phyloP scores from a whole-genome alignment of 2,797 vertebrate genomes.

The Malacoctenus gilli region DNA sequence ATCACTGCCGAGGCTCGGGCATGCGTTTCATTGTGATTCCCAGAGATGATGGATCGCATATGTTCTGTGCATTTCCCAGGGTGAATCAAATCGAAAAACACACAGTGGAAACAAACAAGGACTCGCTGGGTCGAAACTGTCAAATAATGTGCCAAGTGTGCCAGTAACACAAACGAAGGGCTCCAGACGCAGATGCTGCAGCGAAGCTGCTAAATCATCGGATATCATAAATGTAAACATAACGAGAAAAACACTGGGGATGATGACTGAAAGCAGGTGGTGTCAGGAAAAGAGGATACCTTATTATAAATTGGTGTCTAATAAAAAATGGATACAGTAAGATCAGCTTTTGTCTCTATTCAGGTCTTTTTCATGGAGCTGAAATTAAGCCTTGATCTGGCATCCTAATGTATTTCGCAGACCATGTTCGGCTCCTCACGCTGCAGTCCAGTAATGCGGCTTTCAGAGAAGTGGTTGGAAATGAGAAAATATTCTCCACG shows the following conservation, averaged over 20 bases:
- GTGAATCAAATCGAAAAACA: constrained; percentile 55
- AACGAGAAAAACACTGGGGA: constrained; percentile 51
- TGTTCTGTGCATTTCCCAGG: constrained; percentile 28
- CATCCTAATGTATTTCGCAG: too few relatives aligned
- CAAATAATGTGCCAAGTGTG: constrained; percentile 57
- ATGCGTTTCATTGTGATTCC: constrained; percentile 31
- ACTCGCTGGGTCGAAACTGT: constrained; percentile 58
- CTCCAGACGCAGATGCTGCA: constrained; percentile 32
- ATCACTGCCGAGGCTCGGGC: constrained; percentile 5
- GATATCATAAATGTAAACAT: constrained; percentile 49
- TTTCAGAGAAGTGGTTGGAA: too few relatives aligned
- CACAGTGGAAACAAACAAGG: constrained; percentile 43
- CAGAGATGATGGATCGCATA: constrained; percentile 43
- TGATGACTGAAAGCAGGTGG: constrained; percentile 44
- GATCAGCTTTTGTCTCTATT: too few relatives aligned
- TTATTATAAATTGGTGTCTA: too few relatives aligned
- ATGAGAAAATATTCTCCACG: not conserved
- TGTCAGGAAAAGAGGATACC: too few relatives aligned
- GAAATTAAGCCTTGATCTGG: too few relatives aligned
- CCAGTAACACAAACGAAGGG: constrained; percentile 34
- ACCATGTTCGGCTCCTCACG: too few relatives aligned
- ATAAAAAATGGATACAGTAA: too few relatives aligned
- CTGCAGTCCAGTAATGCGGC: too few relatives aligned
- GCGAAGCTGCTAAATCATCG: constrained; percentile 51
- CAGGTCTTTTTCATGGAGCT: too few relatives aligned